phyloP scores from a whole-genome alignment of 2,888 invertebrate species.

The Gonocerus acuteangulatus region DNA sequence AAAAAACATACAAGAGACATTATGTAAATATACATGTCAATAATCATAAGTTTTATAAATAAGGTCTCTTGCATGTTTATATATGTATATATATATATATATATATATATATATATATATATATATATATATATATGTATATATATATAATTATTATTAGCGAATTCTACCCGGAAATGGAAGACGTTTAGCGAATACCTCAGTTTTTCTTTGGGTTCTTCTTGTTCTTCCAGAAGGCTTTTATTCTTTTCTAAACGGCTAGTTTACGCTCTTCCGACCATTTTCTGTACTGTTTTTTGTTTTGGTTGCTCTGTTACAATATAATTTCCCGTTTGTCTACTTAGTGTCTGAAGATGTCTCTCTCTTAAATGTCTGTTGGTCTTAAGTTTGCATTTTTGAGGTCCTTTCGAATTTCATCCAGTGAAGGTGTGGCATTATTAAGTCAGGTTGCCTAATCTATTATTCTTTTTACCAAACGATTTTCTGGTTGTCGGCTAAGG shows the following conservation, averaged over 20 bases:
- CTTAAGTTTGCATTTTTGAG: neutral
- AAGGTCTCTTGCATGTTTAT: no score
- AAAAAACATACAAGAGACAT: no score
- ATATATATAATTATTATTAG: neutral
- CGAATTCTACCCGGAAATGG: neutral
- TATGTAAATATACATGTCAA: no score
- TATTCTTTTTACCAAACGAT: neutral
- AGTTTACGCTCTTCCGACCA: constrained; percentile 4
- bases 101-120: no score
- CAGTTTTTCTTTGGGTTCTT: no score
- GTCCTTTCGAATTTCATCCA: neutral
- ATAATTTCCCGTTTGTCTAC: no score
- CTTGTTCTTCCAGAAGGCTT: no score
- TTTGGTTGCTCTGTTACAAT: neutral
- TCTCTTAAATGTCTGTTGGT: neutral
- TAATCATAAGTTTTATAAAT: no score
- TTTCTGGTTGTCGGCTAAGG: neutral
- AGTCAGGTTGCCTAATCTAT: neutral
- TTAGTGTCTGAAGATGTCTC: no score
- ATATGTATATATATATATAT: no score
- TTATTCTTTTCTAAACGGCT: no score
- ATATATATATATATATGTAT: neutral
- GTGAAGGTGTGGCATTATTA: neutral
- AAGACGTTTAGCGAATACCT: neutral
- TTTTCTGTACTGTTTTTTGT: neutral